phyloP scores from a whole-genome alignment of 1,140 invertebrate species.

The Cardiocondyla obscurior region DNA sequence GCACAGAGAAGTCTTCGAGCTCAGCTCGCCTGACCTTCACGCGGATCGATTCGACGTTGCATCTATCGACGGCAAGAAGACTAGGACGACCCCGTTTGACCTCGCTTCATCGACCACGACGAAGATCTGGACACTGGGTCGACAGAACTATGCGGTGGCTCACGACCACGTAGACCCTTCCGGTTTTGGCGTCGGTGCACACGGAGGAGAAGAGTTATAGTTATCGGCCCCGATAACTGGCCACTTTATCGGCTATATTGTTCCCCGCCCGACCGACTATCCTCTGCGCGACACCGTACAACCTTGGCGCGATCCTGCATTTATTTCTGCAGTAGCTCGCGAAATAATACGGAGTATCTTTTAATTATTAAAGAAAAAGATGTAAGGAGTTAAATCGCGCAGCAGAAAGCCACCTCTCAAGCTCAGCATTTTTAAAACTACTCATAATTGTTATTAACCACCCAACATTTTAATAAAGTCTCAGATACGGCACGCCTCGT shows the following conservation, averaged over 20 bases:
- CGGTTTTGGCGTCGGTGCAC: constrained; percentile 14
- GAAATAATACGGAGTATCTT: no score
- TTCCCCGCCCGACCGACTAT: background rate
- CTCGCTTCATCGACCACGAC: constrained; percentile 62
- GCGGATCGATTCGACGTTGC: constrained; percentile 55
- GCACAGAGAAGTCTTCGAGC: constrained; percentile 20
- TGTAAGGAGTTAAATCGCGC: background rate
- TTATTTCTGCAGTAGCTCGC: background rate
- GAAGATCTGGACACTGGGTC: constrained; percentile 41
- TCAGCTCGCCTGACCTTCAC: constrained; percentile 58
- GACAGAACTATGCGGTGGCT: constrained; percentile 37
- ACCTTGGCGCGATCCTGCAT: background rate
- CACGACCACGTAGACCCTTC: constrained; percentile 11
- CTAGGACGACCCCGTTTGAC: constrained; percentile 60
- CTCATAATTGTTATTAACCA: background rate
- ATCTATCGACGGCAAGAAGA: constrained; percentile 11
- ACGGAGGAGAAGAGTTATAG: background rate
- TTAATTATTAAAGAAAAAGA: no score
- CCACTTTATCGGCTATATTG: constrained; percentile 5
- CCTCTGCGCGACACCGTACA: background rate
- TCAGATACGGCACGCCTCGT: background rate
- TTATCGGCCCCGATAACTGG: constrained; percentile 23
- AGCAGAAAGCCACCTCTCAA: background rate
- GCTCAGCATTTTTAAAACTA: background rate
- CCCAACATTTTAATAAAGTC: background rate